Conservation (phyloP, 1,140 invertebrate genomes). For the Proctacanthus coquilletti region DNA sequence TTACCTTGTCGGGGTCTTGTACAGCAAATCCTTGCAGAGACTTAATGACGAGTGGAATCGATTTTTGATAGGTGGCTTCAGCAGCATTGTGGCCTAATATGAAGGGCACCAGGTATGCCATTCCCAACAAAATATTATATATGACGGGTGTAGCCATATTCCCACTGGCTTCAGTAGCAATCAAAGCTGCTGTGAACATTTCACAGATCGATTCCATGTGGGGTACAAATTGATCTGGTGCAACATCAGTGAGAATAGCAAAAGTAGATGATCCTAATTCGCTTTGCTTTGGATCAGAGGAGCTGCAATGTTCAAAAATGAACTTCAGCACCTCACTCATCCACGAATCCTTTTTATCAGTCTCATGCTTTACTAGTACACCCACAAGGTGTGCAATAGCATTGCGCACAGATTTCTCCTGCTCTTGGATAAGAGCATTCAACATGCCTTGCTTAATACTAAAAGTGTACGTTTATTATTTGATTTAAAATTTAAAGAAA, state of each 20-base stretch:
- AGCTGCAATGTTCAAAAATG: conserved; percentile 27
- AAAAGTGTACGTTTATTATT: conserved; percentile 12
- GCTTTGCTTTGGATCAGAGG: conserved; percentile 19
- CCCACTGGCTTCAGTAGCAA: conserved; percentile 14
- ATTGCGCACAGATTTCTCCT: conserved; percentile 44
- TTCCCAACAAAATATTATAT: conserved; percentile 17
- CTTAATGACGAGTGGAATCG: conserved; percentile 45
- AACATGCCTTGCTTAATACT: conserved; percentile 44
- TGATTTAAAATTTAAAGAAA: conserved; percentile 7
- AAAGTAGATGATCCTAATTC: conserved; percentile 26
- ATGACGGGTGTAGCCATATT: conserved; percentile 19
- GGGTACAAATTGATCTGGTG: conserved; percentile 25
- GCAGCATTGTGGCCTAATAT: conserved; percentile 17
- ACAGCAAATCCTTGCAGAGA: conserved; percentile 38
- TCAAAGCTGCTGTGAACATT: conserved; percentile 15
- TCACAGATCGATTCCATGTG: conserved; percentile 22
- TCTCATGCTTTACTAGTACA: conserved; percentile 53
- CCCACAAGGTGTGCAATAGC: conserved; percentile 49
- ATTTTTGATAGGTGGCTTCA: conserved; percentile 39
- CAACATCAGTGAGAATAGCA: conserved; percentile 17
- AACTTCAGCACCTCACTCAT: conserved; percentile 50
- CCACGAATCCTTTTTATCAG: conserved; percentile 42
- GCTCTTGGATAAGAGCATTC: conserved; percentile 40
- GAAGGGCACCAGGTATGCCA: conserved; percentile 20
- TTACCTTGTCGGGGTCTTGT: conserved; percentile 32